Evolutionary conservation across 2,797 vertebrate genomes (phyloP).

Genomic region (Eulemur mongoz): DNA sequence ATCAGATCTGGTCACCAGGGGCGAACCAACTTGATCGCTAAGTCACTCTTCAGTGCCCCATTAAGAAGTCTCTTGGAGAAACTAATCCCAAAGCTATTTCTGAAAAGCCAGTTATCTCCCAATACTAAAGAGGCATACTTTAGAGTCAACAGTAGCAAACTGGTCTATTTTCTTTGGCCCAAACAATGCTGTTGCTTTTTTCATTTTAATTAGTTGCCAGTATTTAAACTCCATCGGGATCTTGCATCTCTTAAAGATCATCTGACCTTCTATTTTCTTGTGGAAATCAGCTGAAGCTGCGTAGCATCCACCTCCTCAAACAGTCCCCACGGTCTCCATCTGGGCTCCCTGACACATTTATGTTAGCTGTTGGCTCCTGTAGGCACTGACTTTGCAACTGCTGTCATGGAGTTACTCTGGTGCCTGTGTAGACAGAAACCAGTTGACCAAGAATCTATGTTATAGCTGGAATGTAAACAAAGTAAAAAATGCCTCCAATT

Average conservation of each 20-base stretch:
- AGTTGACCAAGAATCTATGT: not conserved
- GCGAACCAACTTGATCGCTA: not conserved
- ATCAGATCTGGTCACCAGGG: not conserved
- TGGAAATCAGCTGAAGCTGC: not conserved
- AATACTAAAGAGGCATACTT: not conserved
- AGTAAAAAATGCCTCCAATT: not conserved
- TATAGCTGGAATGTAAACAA: not conserved
- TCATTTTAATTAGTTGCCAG: conserved; percentile 3
- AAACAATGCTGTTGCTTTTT: not conserved
- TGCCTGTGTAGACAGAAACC: not conserved
- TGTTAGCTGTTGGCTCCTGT: not conserved
- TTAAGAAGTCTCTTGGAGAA: conserved; percentile 3
- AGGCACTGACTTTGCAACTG: not conserved
- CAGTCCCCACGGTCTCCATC: not conserved
- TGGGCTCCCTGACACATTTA: not conserved
- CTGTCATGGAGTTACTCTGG: not conserved
- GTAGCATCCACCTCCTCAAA: not conserved
- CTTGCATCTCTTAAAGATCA: not conserved
- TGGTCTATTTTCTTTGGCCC: not conserved
- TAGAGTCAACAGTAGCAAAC: not conserved
- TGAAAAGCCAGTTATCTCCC: not conserved
- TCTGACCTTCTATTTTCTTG: not conserved
- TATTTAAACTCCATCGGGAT: not conserved
- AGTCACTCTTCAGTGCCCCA: not conserved
- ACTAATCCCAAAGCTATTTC: not conserved